Percentiles rank a stretch among this genome's conserved stretches.
phyloP scores from a whole-genome alignment of 2,113 vertebrate species.

The Pelodiscus sinensis region DNA sequence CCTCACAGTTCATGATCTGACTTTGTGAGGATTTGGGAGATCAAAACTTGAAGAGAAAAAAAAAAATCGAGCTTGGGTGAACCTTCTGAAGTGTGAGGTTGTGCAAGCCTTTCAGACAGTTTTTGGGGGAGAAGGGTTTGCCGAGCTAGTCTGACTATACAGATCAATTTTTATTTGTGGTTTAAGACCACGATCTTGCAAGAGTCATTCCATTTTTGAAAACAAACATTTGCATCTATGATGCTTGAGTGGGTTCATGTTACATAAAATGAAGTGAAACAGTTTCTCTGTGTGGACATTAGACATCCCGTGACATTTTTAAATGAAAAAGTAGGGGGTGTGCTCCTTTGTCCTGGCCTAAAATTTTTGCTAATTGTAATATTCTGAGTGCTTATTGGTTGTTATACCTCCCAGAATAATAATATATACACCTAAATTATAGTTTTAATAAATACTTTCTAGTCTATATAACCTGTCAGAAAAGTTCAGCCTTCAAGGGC shows the following conservation, averaged over 20 bases:
- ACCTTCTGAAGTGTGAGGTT: not conserved
- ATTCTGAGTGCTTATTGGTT: not conserved
- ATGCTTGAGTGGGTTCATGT: not conserved
- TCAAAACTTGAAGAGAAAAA: too few relatives aligned
- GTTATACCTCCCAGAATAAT: not conserved
- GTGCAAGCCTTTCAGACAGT: not conserved
- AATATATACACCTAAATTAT: not conserved
- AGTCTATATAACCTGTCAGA: not conserved
- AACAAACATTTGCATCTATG: not conserved
- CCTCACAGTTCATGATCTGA: not conserved
- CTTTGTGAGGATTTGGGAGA: not conserved
- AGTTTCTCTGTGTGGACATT: not conserved
- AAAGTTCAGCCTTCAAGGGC: not conserved
- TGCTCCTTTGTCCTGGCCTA: not conserved
- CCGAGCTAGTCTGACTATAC: not conserved
- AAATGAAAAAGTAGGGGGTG: not conserved
- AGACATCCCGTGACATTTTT: not conserved
- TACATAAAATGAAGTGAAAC: not conserved
- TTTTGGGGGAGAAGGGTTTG: not conserved
- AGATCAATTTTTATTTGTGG: not conserved
- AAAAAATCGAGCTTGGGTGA: not conserved
- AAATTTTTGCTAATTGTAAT: not conserved
- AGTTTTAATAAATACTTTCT: not conserved
- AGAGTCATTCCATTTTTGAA: not conserved
- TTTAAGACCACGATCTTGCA: not conserved